These are phyloP conservation scores for Hippopotamyrus pictus DNA, from an alignment of 2,797 vertebrate genomes.

Conservation along the genomic window DNA sequence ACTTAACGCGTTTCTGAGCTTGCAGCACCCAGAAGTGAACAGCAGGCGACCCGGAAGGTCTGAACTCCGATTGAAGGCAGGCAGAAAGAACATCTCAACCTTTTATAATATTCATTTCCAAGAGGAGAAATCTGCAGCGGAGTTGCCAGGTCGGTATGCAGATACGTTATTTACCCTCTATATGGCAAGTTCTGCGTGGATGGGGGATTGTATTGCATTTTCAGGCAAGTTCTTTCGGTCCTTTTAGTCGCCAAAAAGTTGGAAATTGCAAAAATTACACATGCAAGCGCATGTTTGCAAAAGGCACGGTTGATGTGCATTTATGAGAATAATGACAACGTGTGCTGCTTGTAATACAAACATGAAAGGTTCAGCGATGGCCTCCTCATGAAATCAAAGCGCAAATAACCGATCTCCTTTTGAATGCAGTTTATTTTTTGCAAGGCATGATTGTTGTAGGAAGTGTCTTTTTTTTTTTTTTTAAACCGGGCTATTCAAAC, in stretches of 20 bases:
- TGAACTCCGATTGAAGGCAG: constrained; percentile 64
- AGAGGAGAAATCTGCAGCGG: constrained; percentile 56
- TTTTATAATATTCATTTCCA: constrained; percentile 61
- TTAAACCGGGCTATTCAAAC: constrained; percentile 33
- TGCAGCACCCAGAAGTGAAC: constrained; percentile 86
- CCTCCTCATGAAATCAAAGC: constrained; percentile 7
- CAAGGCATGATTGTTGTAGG: constrained; percentile 74
- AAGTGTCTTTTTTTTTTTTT: constrained; percentile 61
- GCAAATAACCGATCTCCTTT: constrained; percentile 37
- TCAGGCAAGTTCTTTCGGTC: constrained; percentile 37
- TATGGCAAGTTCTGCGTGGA: not conserved
- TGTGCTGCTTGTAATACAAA: constrained; percentile 1
- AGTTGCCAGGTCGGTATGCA: constrained; percentile 62
- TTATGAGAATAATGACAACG: constrained; percentile 19
- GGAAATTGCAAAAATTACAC: constrained; percentile 50
- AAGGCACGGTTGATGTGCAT: constrained; percentile 37
- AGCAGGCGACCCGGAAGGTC: constrained; percentile 84
- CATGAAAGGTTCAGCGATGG: not conserved
- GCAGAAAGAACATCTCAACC: constrained; percentile 64
- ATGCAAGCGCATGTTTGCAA: constrained; percentile 47
- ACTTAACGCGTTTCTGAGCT: constrained; percentile 13
- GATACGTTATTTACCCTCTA: constrained; percentile 25
- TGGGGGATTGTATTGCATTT: constrained; percentile 28
- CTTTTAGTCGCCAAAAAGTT: constrained; percentile 59
- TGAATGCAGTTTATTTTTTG: constrained; percentile 50